Conservation (phyloP, 2,797 vertebrate genomes). For the Menidia menidia region DNA sequence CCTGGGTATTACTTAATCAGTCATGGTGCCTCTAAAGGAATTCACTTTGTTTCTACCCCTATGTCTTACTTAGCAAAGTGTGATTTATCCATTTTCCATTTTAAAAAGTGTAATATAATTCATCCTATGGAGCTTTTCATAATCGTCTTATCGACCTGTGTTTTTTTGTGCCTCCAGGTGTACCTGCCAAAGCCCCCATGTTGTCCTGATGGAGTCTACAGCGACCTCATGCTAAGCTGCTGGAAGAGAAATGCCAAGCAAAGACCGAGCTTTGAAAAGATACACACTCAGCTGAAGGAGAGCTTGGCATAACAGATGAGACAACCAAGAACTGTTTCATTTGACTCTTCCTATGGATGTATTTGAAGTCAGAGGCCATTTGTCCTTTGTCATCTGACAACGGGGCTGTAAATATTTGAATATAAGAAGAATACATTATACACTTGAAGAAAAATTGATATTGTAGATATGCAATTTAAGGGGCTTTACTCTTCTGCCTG, state of each 20-base stretch:
- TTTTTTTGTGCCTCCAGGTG: conserved; percentile 75
- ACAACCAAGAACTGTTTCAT: conserved; percentile 5
- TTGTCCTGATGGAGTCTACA: conserved; percentile 91
- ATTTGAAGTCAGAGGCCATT: conserved; percentile 17
- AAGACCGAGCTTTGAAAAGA: conserved; percentile 92
- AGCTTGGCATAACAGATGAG: conserved; percentile 62
- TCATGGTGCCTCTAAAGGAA: neutral
- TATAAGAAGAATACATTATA: conserved; percentile 12
- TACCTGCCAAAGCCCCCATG: conserved; percentile 90
- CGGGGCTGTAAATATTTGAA: conserved; percentile 47
- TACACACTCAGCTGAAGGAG: conserved; percentile 87
- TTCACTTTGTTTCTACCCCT: neutral
- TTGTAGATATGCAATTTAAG: conserved; percentile 48
- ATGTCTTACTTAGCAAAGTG: neutral
- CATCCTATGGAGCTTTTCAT: neutral
- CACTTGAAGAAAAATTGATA: conserved; percentile 46
- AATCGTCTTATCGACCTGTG: neutral
- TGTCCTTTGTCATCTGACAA: conserved; percentile 16
- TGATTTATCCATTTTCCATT: neutral
- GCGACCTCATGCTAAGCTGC: conserved; percentile 92
- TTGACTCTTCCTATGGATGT: conserved; percentile 20
- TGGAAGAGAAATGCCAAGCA: conserved; percentile 95
- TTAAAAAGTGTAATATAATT: neutral
- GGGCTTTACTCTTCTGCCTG: conserved; percentile 42
- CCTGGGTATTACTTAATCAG: neutral